phyloP scores from a whole-genome alignment of 2,113 vertebrate genomes.

The Charina bottae region DNA sequence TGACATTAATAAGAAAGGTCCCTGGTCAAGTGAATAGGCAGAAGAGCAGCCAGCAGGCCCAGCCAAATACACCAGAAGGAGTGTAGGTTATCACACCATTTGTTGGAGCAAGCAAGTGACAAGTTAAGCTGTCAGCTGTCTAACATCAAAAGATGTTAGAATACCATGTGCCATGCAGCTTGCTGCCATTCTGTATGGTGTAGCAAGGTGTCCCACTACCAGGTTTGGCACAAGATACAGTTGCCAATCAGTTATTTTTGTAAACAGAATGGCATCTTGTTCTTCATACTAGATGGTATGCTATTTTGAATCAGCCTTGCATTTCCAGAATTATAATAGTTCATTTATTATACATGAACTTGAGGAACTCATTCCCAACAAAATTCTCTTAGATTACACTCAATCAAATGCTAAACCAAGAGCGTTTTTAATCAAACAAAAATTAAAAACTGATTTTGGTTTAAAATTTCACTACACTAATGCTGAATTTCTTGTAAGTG shows the following conservation, averaged over 20 bases:
- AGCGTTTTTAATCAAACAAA: neutral
- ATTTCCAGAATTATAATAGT: neutral
- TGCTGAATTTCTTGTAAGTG: neutral
- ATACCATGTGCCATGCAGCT: neutral
- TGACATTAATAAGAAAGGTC: neutral
- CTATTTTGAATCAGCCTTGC: neutral
- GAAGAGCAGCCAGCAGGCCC: neutral
- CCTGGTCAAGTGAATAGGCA: neutral
- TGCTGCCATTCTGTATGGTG: neutral
- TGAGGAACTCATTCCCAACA: neutral
- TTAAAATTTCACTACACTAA: slow-evolving; percentile 2
- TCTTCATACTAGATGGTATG: neutral
- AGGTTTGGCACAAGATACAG: neutral
- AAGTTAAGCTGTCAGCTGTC: too few relatives aligned
- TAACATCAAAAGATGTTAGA: too few relatives aligned
- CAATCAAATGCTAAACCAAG: too few relatives aligned
- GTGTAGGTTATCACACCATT: too few relatives aligned
- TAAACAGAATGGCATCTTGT: neutral
- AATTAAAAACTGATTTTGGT: neutral
- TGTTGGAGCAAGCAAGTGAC: too few relatives aligned
- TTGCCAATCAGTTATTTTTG: neutral
- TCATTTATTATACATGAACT: neutral
- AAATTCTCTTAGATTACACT: neutral
- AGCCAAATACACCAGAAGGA: neutral
- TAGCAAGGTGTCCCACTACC: neutral